Base-by-base conservation (phyloP, 2,888 invertebrate genomes). In the Drosophila borealis region DNA sequence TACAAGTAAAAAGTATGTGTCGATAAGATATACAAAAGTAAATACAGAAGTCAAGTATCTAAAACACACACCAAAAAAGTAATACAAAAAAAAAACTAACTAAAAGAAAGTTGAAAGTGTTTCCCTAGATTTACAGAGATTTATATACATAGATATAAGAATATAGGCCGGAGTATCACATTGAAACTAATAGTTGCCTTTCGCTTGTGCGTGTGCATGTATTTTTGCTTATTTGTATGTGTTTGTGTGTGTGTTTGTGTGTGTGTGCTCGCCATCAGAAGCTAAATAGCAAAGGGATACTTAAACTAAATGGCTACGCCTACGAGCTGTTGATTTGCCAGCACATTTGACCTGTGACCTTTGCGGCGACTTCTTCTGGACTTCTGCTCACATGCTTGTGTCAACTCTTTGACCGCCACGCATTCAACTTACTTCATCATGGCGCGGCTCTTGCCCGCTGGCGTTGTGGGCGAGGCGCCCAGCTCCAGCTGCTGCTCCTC, bases 351-450 rank as follows among this genome's bases (percentile, higher is more conserved):
- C 70, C 70, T 72, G 46, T 44, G 59, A 68, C 50, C 59, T 71
- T 45, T 53, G 54, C 49, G 63, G 34, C 44, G 51, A 71, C 53
- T 62, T 60, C 36, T 33, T 8, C 34, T 48, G 37, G 51, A 71
- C 53, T 62, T 60, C 36, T 33, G 10, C 37, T 48, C 14, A 55
- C 69, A 61, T 64, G 68, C 68, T 57, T 75, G 78, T 78, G 78
- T 78, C 74, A 87, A 84, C 75, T 83, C 73, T 46, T 74, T 75
- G 71, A 62, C 33, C 70, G 76, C 55, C 77, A 73, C 54, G 70
- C 77, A 50, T 67, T 56, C 56, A 80, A 91, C 91, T 91, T 91
- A 91, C 91, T 88, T 91, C 83, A 90, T 87, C 81, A 84, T 70
- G 65, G 81, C 63, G 66, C 85, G 89, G 70, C 86, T 91, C 51